Conservation (phyloP, 2,888 invertebrate species). For the Papilio demoleus region DNA sequence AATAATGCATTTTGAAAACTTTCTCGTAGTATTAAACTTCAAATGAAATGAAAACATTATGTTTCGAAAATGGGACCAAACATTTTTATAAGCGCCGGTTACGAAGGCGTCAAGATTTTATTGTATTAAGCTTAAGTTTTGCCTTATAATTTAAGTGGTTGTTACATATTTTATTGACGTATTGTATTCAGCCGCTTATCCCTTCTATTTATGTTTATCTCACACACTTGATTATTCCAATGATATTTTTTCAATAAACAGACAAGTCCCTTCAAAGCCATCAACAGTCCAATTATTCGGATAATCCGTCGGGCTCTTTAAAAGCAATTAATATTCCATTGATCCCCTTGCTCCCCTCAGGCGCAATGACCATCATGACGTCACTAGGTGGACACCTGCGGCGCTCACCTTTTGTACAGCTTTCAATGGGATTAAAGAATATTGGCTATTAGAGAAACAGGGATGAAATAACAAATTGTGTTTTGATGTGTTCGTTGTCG, state of each 20-base stretch:
- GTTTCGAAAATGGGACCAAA: no score
- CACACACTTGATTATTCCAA: constrained; percentile 28
- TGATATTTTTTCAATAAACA: constrained; percentile 46
- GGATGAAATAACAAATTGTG: background rate
- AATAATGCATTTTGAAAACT: no score
- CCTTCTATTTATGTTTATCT: background rate
- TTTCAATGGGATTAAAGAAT: constrained; percentile 40
- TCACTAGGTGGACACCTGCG: constrained; percentile 46
- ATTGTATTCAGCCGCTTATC: no score
- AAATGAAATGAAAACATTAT: background rate
- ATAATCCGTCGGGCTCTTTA: constrained; percentile 71
- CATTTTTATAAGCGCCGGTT: no score
- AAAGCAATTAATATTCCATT: constrained; percentile 76
- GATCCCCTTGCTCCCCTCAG: constrained; percentile 50
- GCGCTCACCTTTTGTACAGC: constrained; percentile 43
- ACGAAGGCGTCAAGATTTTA: no score
- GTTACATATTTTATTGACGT: no score
- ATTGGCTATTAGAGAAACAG: constrained; percentile 13
- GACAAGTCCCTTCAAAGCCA: constrained; percentile 50
- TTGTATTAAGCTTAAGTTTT: no score
- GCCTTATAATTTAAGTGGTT: no score
- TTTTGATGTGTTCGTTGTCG: constrained; percentile 3
- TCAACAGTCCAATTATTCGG: constrained; percentile 68
- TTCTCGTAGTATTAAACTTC: background rate
- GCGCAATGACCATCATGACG: constrained; percentile 46